phyloP scores from a whole-genome alignment of 2,888 invertebrate genomes.

The Hypomecis punctinalis region DNA sequence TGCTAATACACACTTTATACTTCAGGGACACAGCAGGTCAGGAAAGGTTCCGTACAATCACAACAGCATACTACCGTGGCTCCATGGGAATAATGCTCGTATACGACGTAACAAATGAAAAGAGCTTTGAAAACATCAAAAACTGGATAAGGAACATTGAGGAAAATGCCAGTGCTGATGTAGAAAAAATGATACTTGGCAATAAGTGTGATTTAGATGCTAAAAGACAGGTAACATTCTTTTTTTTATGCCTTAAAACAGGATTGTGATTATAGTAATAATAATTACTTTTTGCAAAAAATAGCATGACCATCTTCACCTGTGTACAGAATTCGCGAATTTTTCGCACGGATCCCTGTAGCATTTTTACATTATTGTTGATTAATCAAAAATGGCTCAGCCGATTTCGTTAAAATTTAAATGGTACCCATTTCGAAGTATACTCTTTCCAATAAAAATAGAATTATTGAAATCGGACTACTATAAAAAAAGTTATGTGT shows the following conservation, averaged over 20 bases:
- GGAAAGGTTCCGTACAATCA: slow-evolving; percentile 99
- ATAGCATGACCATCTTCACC: too few species aligned
- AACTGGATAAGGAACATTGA: slow-evolving; percentile 99
- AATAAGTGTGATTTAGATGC: slow-evolving; percentile 99
- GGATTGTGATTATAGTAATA: not conserved
- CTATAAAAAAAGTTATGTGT: too few species aligned
- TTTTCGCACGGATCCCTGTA: too few species aligned
- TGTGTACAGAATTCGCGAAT: too few species aligned
- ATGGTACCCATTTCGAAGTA: too few species aligned
- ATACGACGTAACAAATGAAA: slow-evolving; percentile 99
- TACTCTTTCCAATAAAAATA: too few species aligned
- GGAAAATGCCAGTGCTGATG: slow-evolving; percentile 99
- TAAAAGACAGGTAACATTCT: slow-evolving; percentile 90
- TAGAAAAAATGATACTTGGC: slow-evolving; percentile 99
- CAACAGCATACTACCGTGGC: slow-evolving; percentile 99
- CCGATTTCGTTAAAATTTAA: too few species aligned
- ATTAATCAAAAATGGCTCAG: too few species aligned
- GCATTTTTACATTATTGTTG: too few species aligned
- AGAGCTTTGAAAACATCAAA: slow-evolving; percentile 99
- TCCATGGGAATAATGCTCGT: slow-evolving; percentile 99
- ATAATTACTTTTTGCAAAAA: too few species aligned
- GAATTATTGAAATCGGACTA: too few species aligned
- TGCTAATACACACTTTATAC: slow-evolving; percentile 20
- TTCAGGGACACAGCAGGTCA: slow-evolving; percentile 99
- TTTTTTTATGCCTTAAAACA: not conserved